Percentiles rank a stretch among this genome's conserved stretches.
These are phyloP conservation scores for Stratiomys singularior DNA, from an alignment of 2,888 invertebrate genomes.

Conservation along the genomic window DNA sequence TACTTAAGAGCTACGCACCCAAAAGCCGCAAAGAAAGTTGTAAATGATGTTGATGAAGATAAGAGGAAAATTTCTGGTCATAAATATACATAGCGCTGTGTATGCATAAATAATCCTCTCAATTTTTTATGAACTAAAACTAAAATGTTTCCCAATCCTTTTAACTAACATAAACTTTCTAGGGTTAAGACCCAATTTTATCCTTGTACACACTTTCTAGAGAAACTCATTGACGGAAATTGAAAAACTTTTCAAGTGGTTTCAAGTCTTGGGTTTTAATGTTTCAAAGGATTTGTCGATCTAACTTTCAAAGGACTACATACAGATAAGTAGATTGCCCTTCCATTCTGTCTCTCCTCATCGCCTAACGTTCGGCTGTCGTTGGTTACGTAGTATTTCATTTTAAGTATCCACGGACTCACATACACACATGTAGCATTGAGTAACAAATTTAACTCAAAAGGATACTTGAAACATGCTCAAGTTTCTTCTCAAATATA, in stretches of 20 bases:
- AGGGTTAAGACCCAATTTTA: no score
- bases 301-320: background rate
- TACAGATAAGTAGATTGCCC: background rate
- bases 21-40: no score
- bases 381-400: background rate
- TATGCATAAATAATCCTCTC: no score
- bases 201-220: no score
- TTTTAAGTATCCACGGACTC: background rate
- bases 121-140: no score
- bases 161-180: no score
- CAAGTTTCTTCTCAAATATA: no score
- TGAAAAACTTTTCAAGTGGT: conserved; percentile 2
- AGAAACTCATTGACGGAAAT: background rate
- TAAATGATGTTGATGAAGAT: no score
- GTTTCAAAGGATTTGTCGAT: background rate
- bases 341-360: background rate
- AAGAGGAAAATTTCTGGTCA: no score
- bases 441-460: background rate
- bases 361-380: background rate
- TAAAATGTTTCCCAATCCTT: no score
- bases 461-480: background rate
- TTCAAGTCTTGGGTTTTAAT: background rate
- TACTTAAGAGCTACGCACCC: no score
- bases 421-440: background rate
- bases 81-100: no score